Conservation (phyloP, 2,888 invertebrate species). For the Lypha dubia region DNA sequence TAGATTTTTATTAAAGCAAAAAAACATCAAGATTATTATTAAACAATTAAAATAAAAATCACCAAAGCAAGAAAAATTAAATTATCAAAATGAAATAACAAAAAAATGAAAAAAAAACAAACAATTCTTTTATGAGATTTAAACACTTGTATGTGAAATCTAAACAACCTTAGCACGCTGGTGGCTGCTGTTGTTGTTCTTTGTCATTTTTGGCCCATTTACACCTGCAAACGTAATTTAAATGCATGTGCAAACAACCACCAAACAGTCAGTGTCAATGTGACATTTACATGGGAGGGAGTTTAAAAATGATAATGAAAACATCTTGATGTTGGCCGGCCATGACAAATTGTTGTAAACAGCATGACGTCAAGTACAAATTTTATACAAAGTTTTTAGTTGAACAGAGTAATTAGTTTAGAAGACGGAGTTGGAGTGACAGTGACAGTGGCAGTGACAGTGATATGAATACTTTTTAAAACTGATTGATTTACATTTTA, state of each 20-base stretch:
- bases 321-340: conserved; percentile 31
- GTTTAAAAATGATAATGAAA: conserved; percentile 51
- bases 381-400: background rate
- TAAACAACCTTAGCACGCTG: conserved; percentile 21
- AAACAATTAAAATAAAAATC: background rate
- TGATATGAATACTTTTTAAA: too few relatives aligned
- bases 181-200: background rate
- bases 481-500: too few relatives aligned
- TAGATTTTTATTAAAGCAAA: conserved; percentile 55
- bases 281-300: conserved; percentile 40
- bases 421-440: too few relatives aligned
- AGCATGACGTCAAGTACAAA: conserved; percentile 10
- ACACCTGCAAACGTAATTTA: background rate
- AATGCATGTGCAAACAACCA: too few relatives aligned
- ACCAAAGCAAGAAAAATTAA: background rate
- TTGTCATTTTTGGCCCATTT: conserved; percentile 11
- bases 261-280: conserved; percentile 36
- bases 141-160: conserved; percentile 31
- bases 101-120: conserved; percentile 18
- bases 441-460: background rate
- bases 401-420: background rate
- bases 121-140: conserved; percentile 32
- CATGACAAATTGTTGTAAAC: conserved; percentile 7
- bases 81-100: background rate
- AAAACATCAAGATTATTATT: conserved; percentile 26